phyloP scores from a whole-genome alignment of 2,797 vertebrate genomes.

The Gephyroberyx darwinii region DNA sequence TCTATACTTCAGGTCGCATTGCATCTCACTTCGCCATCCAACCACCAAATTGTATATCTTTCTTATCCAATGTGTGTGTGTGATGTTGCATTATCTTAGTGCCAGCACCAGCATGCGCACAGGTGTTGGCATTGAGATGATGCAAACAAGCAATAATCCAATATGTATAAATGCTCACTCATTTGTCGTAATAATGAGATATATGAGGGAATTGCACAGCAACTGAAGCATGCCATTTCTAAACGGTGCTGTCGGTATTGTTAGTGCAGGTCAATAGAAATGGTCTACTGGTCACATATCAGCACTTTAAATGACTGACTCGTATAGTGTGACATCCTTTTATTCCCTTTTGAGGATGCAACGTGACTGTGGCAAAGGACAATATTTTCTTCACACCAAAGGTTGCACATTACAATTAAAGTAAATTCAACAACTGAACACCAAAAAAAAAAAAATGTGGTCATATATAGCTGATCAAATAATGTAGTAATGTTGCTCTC shows the following conservation, averaged over 20 bases:
- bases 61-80: conserved; percentile 9
- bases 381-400: conserved; percentile 57
- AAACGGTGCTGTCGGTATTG: conserved; percentile 12
- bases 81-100: too few species aligned
- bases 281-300: conserved; percentile 51
- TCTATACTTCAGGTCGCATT: conserved; percentile 9
- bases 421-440: conserved; percentile 59
- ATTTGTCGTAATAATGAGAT: conserved; percentile 17
- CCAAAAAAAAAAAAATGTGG: conserved; percentile 27
- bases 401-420: conserved; percentile 66
- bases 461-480: conserved; percentile 28
- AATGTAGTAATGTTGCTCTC: conserved; percentile 17
- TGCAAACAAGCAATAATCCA: conserved; percentile 8
- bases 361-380: conserved; percentile 68
- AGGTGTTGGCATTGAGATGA: conserved; percentile 7
- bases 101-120: conserved; percentile 1
- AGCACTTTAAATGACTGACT: conserved; percentile 62
- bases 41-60: conserved; percentile 10
- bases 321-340: conserved; percentile 62
- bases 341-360: conserved; percentile 68
- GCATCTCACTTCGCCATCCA: conserved; percentile 25
- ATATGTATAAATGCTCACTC: conserved; percentile 14
- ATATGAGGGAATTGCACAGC: conserved; percentile 20
- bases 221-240: conserved; percentile 35
- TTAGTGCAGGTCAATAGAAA: conserved; percentile 45